Evolutionary conservation across 2,797 vertebrate genomes (phyloP).

Genomic region (Tauraco hartlaubi): DNA sequence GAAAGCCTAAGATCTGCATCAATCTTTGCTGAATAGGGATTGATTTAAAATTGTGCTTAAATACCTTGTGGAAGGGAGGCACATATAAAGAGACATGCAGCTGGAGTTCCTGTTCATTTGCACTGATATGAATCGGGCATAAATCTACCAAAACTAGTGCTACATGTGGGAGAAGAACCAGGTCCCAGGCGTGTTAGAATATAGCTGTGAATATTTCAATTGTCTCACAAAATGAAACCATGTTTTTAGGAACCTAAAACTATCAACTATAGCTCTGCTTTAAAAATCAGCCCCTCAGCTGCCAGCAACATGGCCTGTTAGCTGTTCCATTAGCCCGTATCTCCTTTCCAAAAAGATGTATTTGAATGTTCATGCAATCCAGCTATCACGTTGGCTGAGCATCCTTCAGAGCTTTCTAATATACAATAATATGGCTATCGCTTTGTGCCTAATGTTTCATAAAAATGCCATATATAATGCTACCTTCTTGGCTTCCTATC

Average conservation of each 20-base stretch:
- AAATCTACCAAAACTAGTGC: not conserved
- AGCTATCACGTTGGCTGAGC: not conserved
- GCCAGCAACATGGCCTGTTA: not conserved
- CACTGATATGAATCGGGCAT: not conserved
- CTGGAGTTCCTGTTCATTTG: not conserved
- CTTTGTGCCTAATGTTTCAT: constrained; percentile 41
- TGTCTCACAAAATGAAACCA: not conserved
- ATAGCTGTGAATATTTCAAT: not conserved
- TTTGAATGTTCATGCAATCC: not conserved
- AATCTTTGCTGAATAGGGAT: not conserved
- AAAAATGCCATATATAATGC: constrained; percentile 28
- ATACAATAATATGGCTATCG: not conserved
- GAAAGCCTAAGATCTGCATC: not conserved
- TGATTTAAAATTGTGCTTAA: constrained; percentile 9
- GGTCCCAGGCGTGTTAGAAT: not conserved
- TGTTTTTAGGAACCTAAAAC: not conserved
- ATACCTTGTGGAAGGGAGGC: not conserved
- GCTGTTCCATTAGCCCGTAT: not conserved
- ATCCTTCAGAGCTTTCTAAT: constrained; percentile 19
- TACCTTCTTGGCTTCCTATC: constrained; percentile 9
- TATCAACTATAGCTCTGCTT: not conserved
- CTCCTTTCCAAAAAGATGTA: not conserved
- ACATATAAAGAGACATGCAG: not conserved
- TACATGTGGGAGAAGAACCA: not conserved
- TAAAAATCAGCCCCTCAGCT: not conserved